These are phyloP conservation scores for Embiotoca jacksoni DNA, from an alignment of 2,113 vertebrate genomes.

Conservation along the genomic window DNA sequence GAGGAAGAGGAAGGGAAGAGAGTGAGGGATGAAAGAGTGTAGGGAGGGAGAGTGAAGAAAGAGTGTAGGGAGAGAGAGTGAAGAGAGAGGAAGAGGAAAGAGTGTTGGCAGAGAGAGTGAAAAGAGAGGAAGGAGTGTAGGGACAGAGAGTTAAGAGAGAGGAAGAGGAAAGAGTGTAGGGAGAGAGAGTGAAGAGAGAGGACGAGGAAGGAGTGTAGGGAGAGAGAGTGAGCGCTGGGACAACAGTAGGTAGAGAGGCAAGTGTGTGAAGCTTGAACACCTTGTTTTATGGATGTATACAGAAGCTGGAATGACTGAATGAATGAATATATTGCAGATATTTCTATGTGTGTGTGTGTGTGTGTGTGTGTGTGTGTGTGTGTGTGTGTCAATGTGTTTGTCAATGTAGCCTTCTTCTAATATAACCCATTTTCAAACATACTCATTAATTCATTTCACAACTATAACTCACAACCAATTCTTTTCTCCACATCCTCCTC, in stretches of 20 bases:
- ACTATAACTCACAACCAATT: constrained; percentile 29
- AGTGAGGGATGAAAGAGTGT: background rate
- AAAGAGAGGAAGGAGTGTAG: background rate
- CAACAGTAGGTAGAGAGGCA: constrained; percentile 9
- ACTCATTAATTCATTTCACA: constrained; percentile 50
- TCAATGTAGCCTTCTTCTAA: constrained; percentile 20
- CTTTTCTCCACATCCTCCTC: constrained; percentile 9
- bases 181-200: background rate
- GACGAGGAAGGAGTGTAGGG: constrained; percentile 1
- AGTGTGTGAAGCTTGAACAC: constrained; percentile 6
- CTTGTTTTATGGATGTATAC: constrained; percentile 12
- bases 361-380: background rate
- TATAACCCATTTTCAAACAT: constrained; percentile 38
- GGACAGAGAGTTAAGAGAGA: constrained; percentile 8
- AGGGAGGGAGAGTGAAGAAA: background rate
- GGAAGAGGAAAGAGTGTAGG: background rate
- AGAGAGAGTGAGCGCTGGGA: background rate
- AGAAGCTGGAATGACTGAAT: constrained; percentile 4
- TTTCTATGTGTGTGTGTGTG: background rate
- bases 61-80: no score
- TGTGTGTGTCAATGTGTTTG: constrained; percentile 7
- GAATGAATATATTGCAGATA: constrained; percentile 21
- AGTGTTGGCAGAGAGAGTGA: no score
- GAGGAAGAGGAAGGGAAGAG: constrained; percentile 6
- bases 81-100: no score